Conservation (phyloP, 2,888 invertebrate genomes). For the Lasioglossum figueresi region DNA sequence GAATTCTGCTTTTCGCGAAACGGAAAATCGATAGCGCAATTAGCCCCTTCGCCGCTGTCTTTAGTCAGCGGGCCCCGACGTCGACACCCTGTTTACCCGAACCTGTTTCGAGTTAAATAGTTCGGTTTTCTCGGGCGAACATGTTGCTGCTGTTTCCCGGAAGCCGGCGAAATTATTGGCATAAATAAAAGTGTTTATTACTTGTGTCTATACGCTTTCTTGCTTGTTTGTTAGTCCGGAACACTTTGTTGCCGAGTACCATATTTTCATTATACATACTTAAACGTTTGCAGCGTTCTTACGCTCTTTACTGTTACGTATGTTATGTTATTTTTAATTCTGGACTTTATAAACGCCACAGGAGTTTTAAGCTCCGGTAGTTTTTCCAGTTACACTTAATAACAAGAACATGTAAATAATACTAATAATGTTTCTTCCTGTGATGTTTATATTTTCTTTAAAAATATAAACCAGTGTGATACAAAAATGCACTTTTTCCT, state of each 20-base stretch:
- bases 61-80: not conserved
- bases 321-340: not conserved
- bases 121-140: not conserved
- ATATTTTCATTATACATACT: not conserved
- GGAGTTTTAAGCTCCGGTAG: not conserved
- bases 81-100: slow-evolving; percentile 5
- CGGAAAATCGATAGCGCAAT: slow-evolving; percentile 51
- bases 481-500: not conserved
- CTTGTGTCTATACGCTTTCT: not conserved
- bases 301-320: not conserved
- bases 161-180: not conserved
- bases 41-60: slow-evolving; percentile 34
- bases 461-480: not conserved
- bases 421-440: no score
- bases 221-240: not conserved
- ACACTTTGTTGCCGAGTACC: not conserved
- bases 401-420: not conserved
- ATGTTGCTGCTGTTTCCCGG: not conserved
- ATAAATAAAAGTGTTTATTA: not conserved
- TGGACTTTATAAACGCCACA: not conserved
- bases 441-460: not conserved
- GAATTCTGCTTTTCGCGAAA: slow-evolving; percentile 26
- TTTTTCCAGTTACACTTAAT: not conserved
- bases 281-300: not conserved
- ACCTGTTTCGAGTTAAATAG: not conserved